Evolutionary conservation across 2,888 invertebrate species (phyloP).

Genomic region (Frankliniella fusca): DNA sequence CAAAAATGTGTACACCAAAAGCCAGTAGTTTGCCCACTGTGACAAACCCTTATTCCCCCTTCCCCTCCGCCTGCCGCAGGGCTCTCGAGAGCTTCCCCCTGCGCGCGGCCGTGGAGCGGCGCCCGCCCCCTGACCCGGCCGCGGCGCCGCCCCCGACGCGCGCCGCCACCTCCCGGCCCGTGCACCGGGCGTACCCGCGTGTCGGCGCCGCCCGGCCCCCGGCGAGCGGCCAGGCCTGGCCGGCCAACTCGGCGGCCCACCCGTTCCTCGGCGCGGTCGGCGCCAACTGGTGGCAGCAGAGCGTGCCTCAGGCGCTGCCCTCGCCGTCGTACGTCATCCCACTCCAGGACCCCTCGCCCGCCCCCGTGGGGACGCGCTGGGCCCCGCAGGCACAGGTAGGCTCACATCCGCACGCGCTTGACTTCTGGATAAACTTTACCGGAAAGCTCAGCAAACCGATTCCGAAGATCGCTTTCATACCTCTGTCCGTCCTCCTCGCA

Average conservation of each 20-base stretch:
- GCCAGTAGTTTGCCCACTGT: too few species aligned
- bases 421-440: too few species aligned
- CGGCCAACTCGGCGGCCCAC: neutral
- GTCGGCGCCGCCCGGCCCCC: conserved; percentile 29
- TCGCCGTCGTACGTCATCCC: neutral
- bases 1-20: too few species aligned
- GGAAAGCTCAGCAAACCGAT: too few species aligned
- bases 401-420: too few species aligned
- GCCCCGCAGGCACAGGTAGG: neutral
- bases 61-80: conserved; percentile 42
- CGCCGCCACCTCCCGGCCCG: conserved; percentile 34
- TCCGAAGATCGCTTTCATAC: too few species aligned
- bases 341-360: neutral
- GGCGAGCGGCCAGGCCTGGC: neutral
- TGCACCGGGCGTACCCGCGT: neutral
- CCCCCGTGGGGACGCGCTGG: neutral
- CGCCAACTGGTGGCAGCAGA: neutral
- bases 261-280: neutral
- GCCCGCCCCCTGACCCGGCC: conserved; percentile 43
- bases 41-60: neutral
- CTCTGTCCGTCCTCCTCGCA: neutral
- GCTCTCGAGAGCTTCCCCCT: conserved; percentile 57
- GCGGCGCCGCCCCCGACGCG: conserved; percentile 34
- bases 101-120: conserved; percentile 65
- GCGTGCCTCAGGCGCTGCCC: neutral